These are phyloP conservation scores for Xanthia icteritia DNA, from an alignment of 2,888 invertebrate species.

Conservation along the genomic window DNA sequence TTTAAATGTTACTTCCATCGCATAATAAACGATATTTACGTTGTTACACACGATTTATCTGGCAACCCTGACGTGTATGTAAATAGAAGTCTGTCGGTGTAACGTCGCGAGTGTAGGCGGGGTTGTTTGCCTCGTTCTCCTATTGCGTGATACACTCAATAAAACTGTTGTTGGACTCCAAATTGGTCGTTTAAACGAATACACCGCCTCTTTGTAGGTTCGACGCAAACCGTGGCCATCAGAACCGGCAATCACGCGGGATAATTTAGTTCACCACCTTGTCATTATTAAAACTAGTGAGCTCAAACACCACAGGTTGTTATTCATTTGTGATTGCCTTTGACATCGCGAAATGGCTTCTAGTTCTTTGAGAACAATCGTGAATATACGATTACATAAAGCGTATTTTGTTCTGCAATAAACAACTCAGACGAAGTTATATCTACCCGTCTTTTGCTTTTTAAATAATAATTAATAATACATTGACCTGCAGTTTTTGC, in stretches of 20 bases:
- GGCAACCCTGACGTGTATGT: constrained; percentile 73
- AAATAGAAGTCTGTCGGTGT: constrained; percentile 74
- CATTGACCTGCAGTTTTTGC: constrained; percentile 49
- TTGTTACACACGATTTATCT: constrained; percentile 48
- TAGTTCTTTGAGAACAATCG: constrained; percentile 31
- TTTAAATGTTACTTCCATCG: constrained; percentile 45
- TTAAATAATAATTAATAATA: constrained; percentile 24
- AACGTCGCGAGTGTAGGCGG: constrained; percentile 81
- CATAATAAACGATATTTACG: constrained; percentile 52
- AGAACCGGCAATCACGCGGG: constrained; percentile 60
- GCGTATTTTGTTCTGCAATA: constrained; percentile 18
- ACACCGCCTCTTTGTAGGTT: constrained; percentile 71
- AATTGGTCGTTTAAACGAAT: constrained; percentile 80
- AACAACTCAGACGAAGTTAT: background rate
- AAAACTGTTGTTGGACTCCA: constrained; percentile 83
- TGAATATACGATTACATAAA: constrained; percentile 20
- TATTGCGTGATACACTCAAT: constrained; percentile 87
- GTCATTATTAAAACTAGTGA: constrained; percentile 54
- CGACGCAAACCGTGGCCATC: constrained; percentile 61
- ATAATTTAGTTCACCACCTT: constrained; percentile 63
- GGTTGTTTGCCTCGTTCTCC: constrained; percentile 87
- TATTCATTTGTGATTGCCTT: constrained; percentile 39
- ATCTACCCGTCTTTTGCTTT: constrained; percentile 7
- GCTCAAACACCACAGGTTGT: constrained; percentile 30
- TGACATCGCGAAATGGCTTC: constrained; percentile 26